These are phyloP conservation scores for Philereme transversata DNA, from an alignment of 2,888 invertebrate genomes.

Conservation along the genomic window DNA sequence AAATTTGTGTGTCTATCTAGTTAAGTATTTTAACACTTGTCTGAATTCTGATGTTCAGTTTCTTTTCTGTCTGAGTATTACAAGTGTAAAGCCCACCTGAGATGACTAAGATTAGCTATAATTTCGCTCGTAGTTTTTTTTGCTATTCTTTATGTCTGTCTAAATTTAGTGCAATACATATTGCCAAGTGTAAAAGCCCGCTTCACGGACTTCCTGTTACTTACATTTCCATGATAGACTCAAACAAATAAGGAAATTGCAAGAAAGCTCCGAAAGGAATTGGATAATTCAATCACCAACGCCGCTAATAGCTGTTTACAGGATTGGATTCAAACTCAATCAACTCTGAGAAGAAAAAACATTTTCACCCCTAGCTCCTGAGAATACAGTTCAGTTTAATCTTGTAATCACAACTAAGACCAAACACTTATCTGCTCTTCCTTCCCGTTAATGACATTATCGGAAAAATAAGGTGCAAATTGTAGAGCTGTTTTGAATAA, in stretches of 20 bases:
- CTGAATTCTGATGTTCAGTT: too few species aligned
- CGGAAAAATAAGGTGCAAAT: conserved; percentile 29
- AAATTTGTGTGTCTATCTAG: too few species aligned
- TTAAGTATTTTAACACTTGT: too few species aligned
- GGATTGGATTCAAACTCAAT: conserved; percentile 38
- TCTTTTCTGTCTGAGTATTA: too few species aligned
- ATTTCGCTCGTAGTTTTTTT: too few species aligned
- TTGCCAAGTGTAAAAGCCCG: too few species aligned
- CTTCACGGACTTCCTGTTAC: conserved; percentile 12
- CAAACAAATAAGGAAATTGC: conserved; percentile 51
- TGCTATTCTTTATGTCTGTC: too few species aligned
- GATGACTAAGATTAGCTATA: too few species aligned
- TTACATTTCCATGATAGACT: conserved; percentile 28
- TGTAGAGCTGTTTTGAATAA: conserved; percentile 19
- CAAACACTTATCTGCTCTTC: conserved; percentile 27
- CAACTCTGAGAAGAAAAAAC: conserved; percentile 22
- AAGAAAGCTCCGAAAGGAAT: conserved; percentile 43
- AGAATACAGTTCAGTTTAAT: conserved; percentile 17
- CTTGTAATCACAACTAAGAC: conserved; percentile 13
- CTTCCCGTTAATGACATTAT: conserved; percentile 27
- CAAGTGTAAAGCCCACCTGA: too few species aligned
- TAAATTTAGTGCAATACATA: too few species aligned
- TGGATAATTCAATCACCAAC: conserved; percentile 53
- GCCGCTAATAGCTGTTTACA: conserved; percentile 49
- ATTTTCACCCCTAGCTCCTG: conserved; percentile 13